A percentile compares a stretch with the other conserved stretches of the same genome.
Evolutionary conservation across 1,140 invertebrate genomes (phyloP).

Genomic region (Drosophila setifemur): DNA sequence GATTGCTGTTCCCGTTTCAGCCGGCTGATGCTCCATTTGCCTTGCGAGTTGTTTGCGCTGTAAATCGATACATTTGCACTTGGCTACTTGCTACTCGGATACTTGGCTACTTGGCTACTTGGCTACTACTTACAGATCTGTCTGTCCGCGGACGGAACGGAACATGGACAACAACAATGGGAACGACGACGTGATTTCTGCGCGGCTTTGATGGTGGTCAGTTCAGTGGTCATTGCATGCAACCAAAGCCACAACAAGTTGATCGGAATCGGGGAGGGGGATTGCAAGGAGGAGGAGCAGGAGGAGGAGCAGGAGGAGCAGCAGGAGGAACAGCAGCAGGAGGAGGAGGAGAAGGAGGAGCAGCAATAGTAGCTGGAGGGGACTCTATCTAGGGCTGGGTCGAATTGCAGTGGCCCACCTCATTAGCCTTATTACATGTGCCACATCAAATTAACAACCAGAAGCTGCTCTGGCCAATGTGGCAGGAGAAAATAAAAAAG

Average conservation of each 20-base stretch:
- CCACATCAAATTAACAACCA: slow-evolving; percentile 64
- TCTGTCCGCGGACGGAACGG: slow-evolving; percentile 3
- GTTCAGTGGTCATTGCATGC: slow-evolving; percentile 64
- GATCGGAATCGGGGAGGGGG: too few relatives aligned
- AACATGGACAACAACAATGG: slow-evolving; percentile 36
- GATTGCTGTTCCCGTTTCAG: slow-evolving; percentile 45
- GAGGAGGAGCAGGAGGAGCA: background rate
- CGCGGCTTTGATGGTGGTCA: slow-evolving; percentile 66
- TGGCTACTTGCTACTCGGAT: too few relatives aligned
- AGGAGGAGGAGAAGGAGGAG: background rate
- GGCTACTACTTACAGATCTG: slow-evolving; percentile 54
- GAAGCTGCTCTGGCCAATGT: slow-evolving; percentile 28
- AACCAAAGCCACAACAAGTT: slow-evolving; percentile 38
- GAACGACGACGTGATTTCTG: slow-evolving; percentile 62
- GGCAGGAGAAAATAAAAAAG: slow-evolving; percentile 3
- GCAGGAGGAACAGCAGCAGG: background rate
- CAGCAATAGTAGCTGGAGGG: background rate
- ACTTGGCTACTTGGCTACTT: too few relatives aligned
- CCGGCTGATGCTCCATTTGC: slow-evolving; percentile 65
- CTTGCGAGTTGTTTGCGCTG: slow-evolving; percentile 71
- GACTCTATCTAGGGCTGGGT: slow-evolving; percentile 33
- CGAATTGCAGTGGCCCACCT: slow-evolving; percentile 38
- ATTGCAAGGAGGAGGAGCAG: background rate
- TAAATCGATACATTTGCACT: slow-evolving; percentile 78
- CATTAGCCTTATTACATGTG: slow-evolving; percentile 68